Evolutionary conservation across 1,140 invertebrate genomes (phyloP).

Genomic region (Globodera rostochiensis): DNA sequence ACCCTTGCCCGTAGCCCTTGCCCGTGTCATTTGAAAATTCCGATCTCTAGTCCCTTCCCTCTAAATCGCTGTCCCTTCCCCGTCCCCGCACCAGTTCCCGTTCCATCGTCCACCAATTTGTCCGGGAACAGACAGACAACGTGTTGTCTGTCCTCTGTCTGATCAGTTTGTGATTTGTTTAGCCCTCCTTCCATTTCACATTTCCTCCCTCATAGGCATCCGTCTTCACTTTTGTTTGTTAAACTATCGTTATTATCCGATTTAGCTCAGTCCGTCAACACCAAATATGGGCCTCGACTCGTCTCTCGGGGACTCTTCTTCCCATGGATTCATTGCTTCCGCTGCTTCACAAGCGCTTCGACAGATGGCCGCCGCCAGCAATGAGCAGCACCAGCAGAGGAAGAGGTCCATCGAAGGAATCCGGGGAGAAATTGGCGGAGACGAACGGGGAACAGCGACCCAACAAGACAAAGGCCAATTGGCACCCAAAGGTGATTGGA

Average conservation of each 20-base stretch:
- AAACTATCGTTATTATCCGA: not conserved
- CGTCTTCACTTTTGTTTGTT: not conserved
- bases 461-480: not conserved
- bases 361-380: slow-evolving; percentile 19
- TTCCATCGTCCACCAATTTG: not conserved
- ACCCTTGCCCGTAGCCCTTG: too few species aligned
- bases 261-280: not conserved
- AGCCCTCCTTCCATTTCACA: not conserved
- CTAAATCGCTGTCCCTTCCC: too few species aligned
- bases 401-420: slow-evolving; percentile 19
- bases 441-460: not conserved
- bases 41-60: too few species aligned
- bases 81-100: too few species aligned
- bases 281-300: slow-evolving; percentile 25
- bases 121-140: not conserved
- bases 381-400: slow-evolving; percentile 10
- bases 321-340: slow-evolving; percentile 9
- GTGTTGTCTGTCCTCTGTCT: not conserved
- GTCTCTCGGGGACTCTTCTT: not conserved
- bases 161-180: not conserved
- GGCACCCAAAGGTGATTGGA: not conserved
- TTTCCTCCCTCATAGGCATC: not conserved
- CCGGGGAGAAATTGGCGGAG: not conserved
- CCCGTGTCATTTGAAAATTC: too few species aligned
- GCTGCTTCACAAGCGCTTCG: slow-evolving; percentile 20